These are phyloP conservation scores for Mus caroli DNA, from an alignment of 2,797 vertebrate species.

Conservation along the genomic window DNA sequence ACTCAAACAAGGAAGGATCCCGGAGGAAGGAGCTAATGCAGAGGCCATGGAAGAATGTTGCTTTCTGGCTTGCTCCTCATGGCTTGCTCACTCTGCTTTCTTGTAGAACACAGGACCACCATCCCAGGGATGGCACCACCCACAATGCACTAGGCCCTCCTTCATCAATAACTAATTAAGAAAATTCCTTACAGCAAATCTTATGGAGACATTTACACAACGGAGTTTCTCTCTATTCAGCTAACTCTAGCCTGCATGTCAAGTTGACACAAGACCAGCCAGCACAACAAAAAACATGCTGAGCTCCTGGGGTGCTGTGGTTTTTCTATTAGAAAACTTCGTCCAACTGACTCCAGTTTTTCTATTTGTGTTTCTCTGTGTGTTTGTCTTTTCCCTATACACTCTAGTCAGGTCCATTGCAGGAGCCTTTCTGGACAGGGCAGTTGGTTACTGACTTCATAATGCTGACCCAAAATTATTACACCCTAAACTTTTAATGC, in stretches of 20 bases:
- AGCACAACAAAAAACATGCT: background rate
- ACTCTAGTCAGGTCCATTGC: background rate
- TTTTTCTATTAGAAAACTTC: background rate
- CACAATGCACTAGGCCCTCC: background rate
- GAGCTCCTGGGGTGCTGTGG: background rate
- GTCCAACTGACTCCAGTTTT: background rate
- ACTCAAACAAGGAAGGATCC: background rate
- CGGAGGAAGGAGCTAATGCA: background rate
- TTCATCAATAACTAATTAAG: background rate
- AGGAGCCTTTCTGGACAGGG: background rate
- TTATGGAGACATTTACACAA: background rate
- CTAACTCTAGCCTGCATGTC: background rate
- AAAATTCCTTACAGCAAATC: background rate
- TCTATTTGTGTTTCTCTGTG: background rate
- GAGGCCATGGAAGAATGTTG: background rate
- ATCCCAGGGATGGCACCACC: background rate
- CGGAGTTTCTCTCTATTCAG: background rate
- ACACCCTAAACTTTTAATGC: background rate
- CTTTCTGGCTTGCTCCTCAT: background rate
- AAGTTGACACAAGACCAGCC: background rate
- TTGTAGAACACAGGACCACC: background rate
- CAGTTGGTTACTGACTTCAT: background rate
- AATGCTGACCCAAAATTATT: background rate
- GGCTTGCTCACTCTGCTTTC: background rate
- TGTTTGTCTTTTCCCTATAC: background rate